Conservation (phyloP, 2,797 vertebrate genomes). For the Ispidina lecontei region DNA sequence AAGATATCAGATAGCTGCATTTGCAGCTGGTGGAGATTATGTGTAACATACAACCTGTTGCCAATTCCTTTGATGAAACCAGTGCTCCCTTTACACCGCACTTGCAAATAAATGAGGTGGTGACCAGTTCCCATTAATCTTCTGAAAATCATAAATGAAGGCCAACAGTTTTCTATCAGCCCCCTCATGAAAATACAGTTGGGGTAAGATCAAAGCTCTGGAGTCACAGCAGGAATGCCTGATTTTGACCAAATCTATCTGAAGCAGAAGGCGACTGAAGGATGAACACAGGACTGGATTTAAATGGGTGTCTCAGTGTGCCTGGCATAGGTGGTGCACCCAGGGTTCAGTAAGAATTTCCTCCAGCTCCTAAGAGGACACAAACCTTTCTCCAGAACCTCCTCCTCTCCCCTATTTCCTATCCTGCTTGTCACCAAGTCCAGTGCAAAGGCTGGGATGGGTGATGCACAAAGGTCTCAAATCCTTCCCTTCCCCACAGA, state of each 20-base stretch:
- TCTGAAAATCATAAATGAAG: slow-evolving; percentile 39
- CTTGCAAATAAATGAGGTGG: slow-evolving; percentile 71
- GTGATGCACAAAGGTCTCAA: neutral
- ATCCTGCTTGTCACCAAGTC: neutral
- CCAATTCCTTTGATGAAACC: slow-evolving; percentile 70
- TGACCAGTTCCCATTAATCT: slow-evolving; percentile 70
- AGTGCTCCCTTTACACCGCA: slow-evolving; percentile 45
- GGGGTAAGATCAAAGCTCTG: slow-evolving; percentile 35
- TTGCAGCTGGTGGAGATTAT: slow-evolving; percentile 73
- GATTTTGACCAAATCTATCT: neutral
- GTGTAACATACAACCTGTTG: slow-evolving; percentile 50
- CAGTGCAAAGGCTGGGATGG: neutral
- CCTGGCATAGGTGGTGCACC: neutral
- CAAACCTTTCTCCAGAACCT: neutral
- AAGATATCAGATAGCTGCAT: slow-evolving; percentile 60
- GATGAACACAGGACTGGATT: neutral
- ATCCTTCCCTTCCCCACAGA: neutral
- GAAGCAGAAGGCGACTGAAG: neutral
- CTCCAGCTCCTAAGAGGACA: neutral
- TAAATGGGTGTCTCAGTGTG: neutral
- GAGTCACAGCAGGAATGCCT: neutral
- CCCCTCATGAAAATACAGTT: neutral
- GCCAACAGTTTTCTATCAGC: slow-evolving; percentile 31
- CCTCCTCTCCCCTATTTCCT: neutral
- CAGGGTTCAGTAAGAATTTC: neutral